A percentile compares a stretch with the other conserved stretches of the same genome.
Evolutionary conservation across 2,888 invertebrate genomes (phyloP).

Genomic region (Lasioglossum leucozonium): DNA sequence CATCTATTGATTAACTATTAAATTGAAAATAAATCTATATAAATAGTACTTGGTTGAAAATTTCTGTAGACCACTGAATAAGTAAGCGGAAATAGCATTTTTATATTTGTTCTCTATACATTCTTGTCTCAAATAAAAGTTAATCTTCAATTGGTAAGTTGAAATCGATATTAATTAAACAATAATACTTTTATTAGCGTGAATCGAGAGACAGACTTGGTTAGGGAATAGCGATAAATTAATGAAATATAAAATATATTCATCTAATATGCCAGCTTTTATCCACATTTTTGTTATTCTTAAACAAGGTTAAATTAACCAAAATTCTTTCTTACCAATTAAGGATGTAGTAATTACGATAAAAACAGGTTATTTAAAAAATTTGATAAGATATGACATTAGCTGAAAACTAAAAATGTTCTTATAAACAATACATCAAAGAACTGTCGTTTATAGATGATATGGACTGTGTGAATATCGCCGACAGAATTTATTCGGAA

Average conservation of each 20-base stretch:
- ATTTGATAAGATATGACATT: background rate
- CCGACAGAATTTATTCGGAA: slow-evolving; percentile 82
- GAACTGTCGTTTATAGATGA: slow-evolving; percentile 73
- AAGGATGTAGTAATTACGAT: background rate
- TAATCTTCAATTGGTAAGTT: background rate
- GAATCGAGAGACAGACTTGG: background rate
- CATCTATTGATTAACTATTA: no score
- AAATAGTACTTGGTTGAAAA: no score
- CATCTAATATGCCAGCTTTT: background rate
- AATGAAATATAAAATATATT: background rate
- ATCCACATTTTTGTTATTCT: background rate
- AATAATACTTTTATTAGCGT: background rate
- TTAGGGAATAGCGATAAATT: background rate
- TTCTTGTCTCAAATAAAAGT: background rate
- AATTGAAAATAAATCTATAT: no score
- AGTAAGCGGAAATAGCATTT: slow-evolving; percentile 5
- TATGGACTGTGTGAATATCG: slow-evolving; percentile 76
- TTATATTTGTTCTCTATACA: background rate
- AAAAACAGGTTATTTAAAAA: background rate
- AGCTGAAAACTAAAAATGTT: background rate
- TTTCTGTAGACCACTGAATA: no score
- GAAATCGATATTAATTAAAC: background rate
- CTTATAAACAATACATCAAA: background rate
- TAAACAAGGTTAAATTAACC: background rate
- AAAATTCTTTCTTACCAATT: slow-evolving; percentile 2